These are phyloP conservation scores for Scalopus aquaticus DNA, from an alignment of 2,113 vertebrate genomes.

Conservation along the genomic window DNA sequence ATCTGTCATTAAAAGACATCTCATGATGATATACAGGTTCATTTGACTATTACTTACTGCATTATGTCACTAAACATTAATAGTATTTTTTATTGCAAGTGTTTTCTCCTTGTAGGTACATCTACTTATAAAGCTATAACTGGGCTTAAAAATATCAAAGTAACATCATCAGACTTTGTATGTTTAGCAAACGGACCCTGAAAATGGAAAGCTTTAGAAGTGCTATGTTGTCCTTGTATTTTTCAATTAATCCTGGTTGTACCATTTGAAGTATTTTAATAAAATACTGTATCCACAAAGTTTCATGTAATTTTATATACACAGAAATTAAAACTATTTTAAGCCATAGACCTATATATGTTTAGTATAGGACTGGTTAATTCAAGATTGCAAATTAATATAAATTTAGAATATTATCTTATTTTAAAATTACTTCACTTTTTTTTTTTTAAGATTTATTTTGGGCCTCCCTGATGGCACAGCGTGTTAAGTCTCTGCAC, in stretches of 20 bases:
- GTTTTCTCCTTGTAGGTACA: background rate
- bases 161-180: background rate
- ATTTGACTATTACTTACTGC: background rate
- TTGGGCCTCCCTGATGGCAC: too few species aligned
- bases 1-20: background rate
- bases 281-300: background rate
- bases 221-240: background rate
- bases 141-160: background rate
- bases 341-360: background rate
- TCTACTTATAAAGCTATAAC: background rate
- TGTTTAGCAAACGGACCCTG: background rate
- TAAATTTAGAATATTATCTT: background rate
- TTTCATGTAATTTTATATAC: background rate
- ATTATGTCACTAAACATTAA: background rate
- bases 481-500: too few species aligned
- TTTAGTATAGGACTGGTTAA: background rate
- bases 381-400: background rate
- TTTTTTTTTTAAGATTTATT: background rate
- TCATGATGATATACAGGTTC: background rate
- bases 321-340: background rate
- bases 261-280: slow-evolving; percentile 29
- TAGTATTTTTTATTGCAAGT: background rate
- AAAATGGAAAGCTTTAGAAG: background rate
- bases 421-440: background rate
- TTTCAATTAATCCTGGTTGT: background rate